Percentiles rank a stretch among this genome's conserved stretches.
phyloP scores from a whole-genome alignment of 2,888 invertebrate species.

The Brenthis daphne region DNA sequence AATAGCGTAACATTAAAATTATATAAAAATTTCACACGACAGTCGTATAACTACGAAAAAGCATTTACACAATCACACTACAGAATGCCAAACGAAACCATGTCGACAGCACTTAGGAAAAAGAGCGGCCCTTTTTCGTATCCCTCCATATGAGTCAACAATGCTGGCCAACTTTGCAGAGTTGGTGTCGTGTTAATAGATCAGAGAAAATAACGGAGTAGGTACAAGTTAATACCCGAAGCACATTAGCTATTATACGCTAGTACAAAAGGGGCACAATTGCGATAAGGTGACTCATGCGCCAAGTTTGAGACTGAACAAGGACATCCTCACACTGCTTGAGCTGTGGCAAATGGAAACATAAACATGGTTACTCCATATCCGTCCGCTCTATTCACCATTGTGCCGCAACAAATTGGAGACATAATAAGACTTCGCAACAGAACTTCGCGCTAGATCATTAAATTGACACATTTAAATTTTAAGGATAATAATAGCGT shows the following conservation, averaged over 20 bases:
- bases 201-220: slow-evolving; percentile 40
- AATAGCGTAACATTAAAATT: slow-evolving; percentile 24
- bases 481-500: slow-evolving; percentile 59
- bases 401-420: slow-evolving; percentile 77
- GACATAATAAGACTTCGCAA: slow-evolving; percentile 74
- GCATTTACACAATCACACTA: slow-evolving; percentile 20
- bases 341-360: slow-evolving; percentile 69
- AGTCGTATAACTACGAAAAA: slow-evolving; percentile 23
- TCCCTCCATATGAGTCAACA: slow-evolving; percentile 27
- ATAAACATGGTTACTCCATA: slow-evolving; percentile 78
- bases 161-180: slow-evolving; percentile 28
- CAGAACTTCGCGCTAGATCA: slow-evolving; percentile 59
- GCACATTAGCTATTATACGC: slow-evolving; percentile 51
- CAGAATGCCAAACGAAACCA: slow-evolving; percentile 33
- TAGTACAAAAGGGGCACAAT: slow-evolving; percentile 61
- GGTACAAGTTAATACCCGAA: slow-evolving; percentile 30
- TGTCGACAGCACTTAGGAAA: slow-evolving; percentile 34
- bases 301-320: slow-evolving; percentile 64
- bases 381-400: slow-evolving; percentile 74
- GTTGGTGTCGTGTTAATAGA: slow-evolving; percentile 26
- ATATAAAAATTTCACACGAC: slow-evolving; percentile 27
- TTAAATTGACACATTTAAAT: slow-evolving; percentile 64
- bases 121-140: slow-evolving; percentile 27
- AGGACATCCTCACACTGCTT: slow-evolving; percentile 67
- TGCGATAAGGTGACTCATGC: slow-evolving; percentile 66